phyloP scores from a whole-genome alignment of 2,888 invertebrate genomes.

The Oasisia sp. region DNA sequence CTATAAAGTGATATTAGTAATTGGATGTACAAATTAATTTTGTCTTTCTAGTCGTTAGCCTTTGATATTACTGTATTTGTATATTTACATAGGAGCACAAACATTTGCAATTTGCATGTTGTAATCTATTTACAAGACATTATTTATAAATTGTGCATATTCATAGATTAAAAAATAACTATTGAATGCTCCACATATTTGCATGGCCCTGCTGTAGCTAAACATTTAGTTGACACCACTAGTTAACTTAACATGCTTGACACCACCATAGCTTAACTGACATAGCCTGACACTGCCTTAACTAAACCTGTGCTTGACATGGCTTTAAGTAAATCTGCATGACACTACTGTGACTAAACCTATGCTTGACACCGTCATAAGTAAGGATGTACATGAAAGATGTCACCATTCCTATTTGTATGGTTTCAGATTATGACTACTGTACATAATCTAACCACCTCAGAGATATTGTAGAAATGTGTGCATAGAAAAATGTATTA shows the following conservation, averaged over 20 bases:
- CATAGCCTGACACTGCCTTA: slow-evolving; percentile 21
- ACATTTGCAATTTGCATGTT: background rate
- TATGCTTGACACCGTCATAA: slow-evolving; percentile 17
- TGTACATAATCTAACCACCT: slow-evolving; percentile 8
- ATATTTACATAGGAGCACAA: background rate
- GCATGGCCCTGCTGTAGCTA: background rate
- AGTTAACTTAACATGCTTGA: slow-evolving; percentile 14
- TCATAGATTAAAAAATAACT: background rate
- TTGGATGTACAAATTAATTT: background rate
- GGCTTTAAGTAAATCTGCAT: background rate
- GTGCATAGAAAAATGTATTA: background rate
- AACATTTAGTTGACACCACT: slow-evolving; percentile 11
- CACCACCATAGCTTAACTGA: background rate
- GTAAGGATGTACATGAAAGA: background rate
- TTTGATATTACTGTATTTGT: slow-evolving; percentile 20
- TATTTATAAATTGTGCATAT: slow-evolving; percentile 18
- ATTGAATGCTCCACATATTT: background rate
- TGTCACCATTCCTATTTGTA: background rate
- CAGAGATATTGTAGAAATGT: slow-evolving; percentile 17
- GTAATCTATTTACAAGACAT: slow-evolving; percentile 17
- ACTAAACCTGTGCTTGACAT: slow-evolving; percentile 17
- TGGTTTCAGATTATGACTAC: slow-evolving; percentile 14
- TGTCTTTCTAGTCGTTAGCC: slow-evolving; percentile 17
- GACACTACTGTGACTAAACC: background rate
- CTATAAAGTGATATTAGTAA: slow-evolving; percentile 14